These are phyloP conservation scores for Xenentodon cancila DNA, from an alignment of 2,797 vertebrate species.

Conservation along the genomic window DNA sequence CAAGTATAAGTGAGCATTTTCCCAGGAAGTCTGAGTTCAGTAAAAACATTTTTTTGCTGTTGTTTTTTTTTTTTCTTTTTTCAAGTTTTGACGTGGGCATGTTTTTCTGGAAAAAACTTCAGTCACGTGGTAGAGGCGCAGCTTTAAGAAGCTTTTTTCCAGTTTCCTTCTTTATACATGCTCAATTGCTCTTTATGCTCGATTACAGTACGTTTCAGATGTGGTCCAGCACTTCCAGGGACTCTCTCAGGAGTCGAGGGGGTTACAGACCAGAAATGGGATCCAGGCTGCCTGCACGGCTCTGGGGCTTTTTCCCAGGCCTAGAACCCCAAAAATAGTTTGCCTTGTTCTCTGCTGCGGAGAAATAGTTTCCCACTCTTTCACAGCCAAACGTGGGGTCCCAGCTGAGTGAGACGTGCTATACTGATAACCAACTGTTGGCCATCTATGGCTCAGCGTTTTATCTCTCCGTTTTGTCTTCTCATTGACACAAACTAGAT, in stretches of 20 bases:
- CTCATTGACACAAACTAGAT: background rate
- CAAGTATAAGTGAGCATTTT: background rate
- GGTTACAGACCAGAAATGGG: constrained; percentile 57
- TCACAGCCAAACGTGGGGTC: constrained; percentile 52
- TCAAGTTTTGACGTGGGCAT: too few species aligned
- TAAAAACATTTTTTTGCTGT: background rate
- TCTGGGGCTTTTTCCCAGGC: constrained; percentile 78
- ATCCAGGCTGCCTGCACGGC: constrained; percentile 51
- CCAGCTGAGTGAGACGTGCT: constrained; percentile 49
- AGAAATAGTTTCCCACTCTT: constrained; percentile 68
- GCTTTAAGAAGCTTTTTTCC: constrained; percentile 14
- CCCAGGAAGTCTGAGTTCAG: background rate
- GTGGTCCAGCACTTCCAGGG: constrained; percentile 49
- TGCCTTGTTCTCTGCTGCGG: constrained; percentile 48
- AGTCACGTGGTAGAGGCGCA: constrained; percentile 12
- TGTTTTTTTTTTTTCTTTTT: background rate
- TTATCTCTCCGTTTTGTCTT: constrained; percentile 4
- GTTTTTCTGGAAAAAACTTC: background rate
- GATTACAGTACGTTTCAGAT: constrained; percentile 58
- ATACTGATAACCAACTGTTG: constrained; percentile 27
- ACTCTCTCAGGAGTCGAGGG: constrained; percentile 64
- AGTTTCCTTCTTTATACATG: constrained; percentile 60
- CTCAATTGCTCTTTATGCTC: constrained; percentile 22
- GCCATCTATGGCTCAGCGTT: constrained; percentile 13
- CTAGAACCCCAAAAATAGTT: constrained; percentile 77